Base-by-base conservation (phyloP, 2,888 invertebrate species). In the Aleiodes alternator region DNA sequence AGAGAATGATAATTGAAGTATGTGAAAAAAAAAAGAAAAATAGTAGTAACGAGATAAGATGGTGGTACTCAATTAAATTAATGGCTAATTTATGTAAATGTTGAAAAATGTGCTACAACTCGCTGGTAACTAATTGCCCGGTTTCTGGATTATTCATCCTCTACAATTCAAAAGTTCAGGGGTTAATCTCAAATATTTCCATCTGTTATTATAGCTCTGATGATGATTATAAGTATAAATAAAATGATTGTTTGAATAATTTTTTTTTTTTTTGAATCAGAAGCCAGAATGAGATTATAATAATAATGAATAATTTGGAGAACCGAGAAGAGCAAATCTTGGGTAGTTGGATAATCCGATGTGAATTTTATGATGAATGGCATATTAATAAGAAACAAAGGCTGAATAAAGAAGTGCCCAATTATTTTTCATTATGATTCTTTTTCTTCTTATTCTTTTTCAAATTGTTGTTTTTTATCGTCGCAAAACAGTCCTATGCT, bases 31-130 rank as follows among this genome's bases (percentile, higher is more conserved):
- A 23, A 23, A 2, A 23, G 2, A 23, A 23, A 23, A 23, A 23
- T n/a, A 29, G 64, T 64, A 64, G 43, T 48, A 14, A 64, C 14
- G n/a, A 64, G 43, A 48, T 48, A 48, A 23, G 23, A 64, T 23
- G 12, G 64, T 48, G 59, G 69, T 75, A 76, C 70, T 76, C 78
- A 75, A 78, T 76, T 76, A 78, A 76, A 76, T 80, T 78, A 80
- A 73, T 70, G 70, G 72, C 74, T 78, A 79, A 79, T 78, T 81
- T 80, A 78, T 43, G 43, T 80, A 74, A 79, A 78, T 76, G 77
- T 80, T 79, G 43, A 75, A 76, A 77, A 77, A 69, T 73, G 72
- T 64, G 64, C 64, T 66, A 57, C 72, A 72, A 69, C 79, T 77
- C 79, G 78, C 80, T 80, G 79, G 75, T 72, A 16, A 68, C 73